Conservation (phyloP, 1,140 invertebrate species). For the Conus ventricosus region DNA sequence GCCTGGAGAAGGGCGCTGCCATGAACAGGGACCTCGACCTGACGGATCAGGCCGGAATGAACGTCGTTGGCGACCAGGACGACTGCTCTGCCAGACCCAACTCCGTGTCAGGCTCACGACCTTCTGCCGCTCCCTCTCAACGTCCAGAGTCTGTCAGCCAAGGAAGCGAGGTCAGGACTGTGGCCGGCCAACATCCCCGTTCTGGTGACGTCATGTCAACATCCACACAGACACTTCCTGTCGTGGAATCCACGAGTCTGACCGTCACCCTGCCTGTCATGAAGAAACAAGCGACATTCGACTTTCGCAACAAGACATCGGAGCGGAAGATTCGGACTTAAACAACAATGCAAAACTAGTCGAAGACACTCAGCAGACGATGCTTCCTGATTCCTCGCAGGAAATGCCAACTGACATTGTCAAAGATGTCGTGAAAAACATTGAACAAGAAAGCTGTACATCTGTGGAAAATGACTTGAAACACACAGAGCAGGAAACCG, state of each 20-base stretch:
- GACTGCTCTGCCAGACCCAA: not conserved
- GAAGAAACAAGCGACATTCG: not conserved
- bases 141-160: not conserved
- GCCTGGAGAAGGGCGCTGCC: not conserved
- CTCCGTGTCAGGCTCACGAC: not conserved
- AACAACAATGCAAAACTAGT: not conserved
- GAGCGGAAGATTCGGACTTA: not conserved
- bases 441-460: not conserved
- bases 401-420: not conserved
- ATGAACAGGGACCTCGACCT: not conserved
- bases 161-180: not conserved
- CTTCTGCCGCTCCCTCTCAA: not conserved
- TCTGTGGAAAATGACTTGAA: not conserved
- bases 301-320: not conserved
- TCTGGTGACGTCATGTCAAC: not conserved
- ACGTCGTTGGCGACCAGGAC: not conserved
- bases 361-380: not conserved
- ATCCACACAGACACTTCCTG: not conserved
- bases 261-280: slow-evolving; percentile 14
- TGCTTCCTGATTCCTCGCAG: not conserved
- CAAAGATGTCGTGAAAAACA: not conserved
- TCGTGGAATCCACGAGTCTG: slow-evolving; percentile 7
- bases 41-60: not conserved
- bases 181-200: not conserved
- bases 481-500: not conserved